Base-by-base conservation (phyloP, 1,140 invertebrate species). In the Choristoneura fumiferana region DNA sequence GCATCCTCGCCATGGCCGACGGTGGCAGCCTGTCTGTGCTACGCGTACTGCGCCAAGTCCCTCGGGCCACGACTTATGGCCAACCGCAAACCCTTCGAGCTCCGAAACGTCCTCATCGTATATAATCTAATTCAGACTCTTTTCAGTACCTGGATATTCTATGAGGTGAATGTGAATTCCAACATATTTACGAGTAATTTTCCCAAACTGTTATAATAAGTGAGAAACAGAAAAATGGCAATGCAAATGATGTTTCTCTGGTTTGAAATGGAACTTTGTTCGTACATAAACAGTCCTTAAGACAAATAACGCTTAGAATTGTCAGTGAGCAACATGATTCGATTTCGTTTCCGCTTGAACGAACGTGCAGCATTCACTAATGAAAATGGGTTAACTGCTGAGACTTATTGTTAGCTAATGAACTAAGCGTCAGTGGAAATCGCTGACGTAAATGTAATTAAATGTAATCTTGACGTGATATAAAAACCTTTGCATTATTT, bases 1-100 rank as follows among this genome's bases (percentile, higher is more conserved):
- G 97, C 98, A 94, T 94, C 93, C 54, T 95, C 95, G 60, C 97
- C 97, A n/a, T 91, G 95, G 69, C 97, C 97, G 12, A 98, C 97
- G 1, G 78, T 98, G 18, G 87, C 90, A 13, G 93, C 96, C 66
- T 98, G 96, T 87, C 65, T 98, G 39, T 94, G 92, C 65, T 98
- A 97, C 87, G 96, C 94, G 40, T 95, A 95, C 76, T 95, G 96
- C 76, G 95, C 96, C 49, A 95, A 93, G 89, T 93, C 94, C 34
- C 80, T 97, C 54, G 97, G 97, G 62, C 97, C 97, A 43, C 91
- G 91, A 71, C 78, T 97, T 36, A 99, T 99, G 98, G 94, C 95
- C 67, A 95, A 97, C 78, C 91, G 96, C 57, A 95, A 97, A 89
- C 95, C 97, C 22, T 96, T 97, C 89, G 92, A 97, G 67, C 92